Base-by-base conservation (phyloP, 2,888 invertebrate species). In the Caenorhabditis macrosperma region DNA sequence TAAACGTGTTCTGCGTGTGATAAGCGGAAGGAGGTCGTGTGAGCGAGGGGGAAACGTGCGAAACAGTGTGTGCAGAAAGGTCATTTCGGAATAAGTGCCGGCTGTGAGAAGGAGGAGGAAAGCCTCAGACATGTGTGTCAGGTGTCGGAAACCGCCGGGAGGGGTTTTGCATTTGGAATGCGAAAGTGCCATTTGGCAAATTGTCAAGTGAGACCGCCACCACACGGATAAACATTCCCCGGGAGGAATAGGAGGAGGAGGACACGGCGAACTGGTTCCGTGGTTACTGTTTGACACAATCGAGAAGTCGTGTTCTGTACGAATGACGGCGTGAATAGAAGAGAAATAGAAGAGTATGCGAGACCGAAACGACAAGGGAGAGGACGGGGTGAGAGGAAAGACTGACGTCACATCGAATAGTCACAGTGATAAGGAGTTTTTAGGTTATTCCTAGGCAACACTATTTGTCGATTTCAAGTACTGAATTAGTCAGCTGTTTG, bases 201-300 rank as follows among this genome's bases (percentile, higher is more conserved):
- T 17, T 46, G 46, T 10, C 52, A 26, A 28, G 52, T 52, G 52
- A 24, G 52, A 52, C 52, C 52, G 52, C 10, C 52, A 28, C 26
- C 28, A 28, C 52, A 52, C 52, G 52, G 52, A 52, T 52, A 52
- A 52, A 52, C 52, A 59, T 38, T 41, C 20, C 22, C 2, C 24
- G 55, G 17, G 20, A 46, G 17, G 20, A 17, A 59, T 4, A 28
- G 28, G 59, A n/a, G n/a, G n/a, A n/a, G n/a, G n/a, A n/a, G n/a
- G n/a, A n/a, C n/a, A n/a, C n/a, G n/a, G n/a, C n/a, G n/a, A 68
- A 68, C 68, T 60, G 50, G 59, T 68, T 59, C 55, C 46, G 20
- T 30, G 22, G 35, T 35, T 64, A 64, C 44, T 66, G 55, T 66
- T 55, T 33, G 50, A 60, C 68, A 60, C 68, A 59, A 35, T 24